Evolutionary conservation across 1,140 invertebrate species (phyloP), one percentile per base, ranked within the genome.

Genomic region (Ceratoteleas bidentatus): DNA sequence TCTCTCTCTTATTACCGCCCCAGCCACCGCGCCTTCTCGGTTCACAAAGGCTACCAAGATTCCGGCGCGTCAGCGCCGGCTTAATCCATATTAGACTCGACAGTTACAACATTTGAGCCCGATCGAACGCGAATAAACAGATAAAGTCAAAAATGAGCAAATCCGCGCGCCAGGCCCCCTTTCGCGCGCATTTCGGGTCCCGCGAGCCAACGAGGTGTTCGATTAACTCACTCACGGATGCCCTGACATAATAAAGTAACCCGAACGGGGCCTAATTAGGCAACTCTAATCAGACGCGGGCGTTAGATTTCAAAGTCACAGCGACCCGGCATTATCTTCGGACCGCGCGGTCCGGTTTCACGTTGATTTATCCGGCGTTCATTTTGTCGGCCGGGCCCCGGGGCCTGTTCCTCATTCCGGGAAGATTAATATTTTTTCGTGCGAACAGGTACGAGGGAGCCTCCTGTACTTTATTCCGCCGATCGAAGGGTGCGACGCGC

Each of bases 31-130:
- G 34, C 47, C 68, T 43, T 61, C 68, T 73, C 60, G 40, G 47
- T 66, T 66, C 47, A 73, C 68, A 66, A 80, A 68, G 69, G 53
- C 76, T 73, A 80, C 76, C 68, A 73, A 73, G 62, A 73, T 73
- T 68, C 40, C 62, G 56, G 40, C 62, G 62, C 69, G 62, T 80
- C 76, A 68, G 50, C 57, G 61, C 24, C 38, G 49, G 61, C 14
- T 80, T 80, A 80, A 80, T 80, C 68, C 76, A 80, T 80, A 80
- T 80, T 73, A 80, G 69, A 73, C 56, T 62, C 64, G 76, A 80
- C 76, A 80, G 61, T 80, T 80, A 80, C 76, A 80, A 80, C 60
- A 62, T 73, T 73, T 73, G 76, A 80, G 73, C 68, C 56, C 50
- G 69, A 80, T 72, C 68, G 68, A 54, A 79, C 14, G 76, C 65